phyloP scores from a whole-genome alignment of 2,888 invertebrate genomes.

The Odiellus spinosus region DNA sequence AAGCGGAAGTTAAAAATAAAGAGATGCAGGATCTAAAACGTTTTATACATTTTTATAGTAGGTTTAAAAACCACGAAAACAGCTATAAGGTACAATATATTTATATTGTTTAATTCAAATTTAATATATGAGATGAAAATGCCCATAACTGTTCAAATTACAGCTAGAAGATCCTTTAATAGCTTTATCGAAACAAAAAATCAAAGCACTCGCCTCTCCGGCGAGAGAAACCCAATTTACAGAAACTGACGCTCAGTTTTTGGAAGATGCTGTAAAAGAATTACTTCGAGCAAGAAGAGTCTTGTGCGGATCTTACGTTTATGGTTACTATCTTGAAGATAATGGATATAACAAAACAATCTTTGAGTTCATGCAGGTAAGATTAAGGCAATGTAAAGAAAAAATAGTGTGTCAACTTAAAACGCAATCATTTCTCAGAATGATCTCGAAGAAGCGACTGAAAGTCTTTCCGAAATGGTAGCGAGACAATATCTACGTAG shows the following conservation, averaged over 20 bases:
- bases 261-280: slow-evolving; percentile 47
- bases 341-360: slow-evolving; percentile 47
- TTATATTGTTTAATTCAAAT: background rate
- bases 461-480: slow-evolving; percentile 47
- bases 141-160: no score
- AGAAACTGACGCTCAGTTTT: slow-evolving; percentile 33
- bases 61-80: slow-evolving; percentile 48
- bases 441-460: slow-evolving; percentile 47
- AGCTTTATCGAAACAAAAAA: slow-evolving; percentile 42
- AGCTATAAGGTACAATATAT: slow-evolving; percentile 34
- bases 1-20: slow-evolving; percentile 41
- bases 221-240: slow-evolving; percentile 20
- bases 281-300: slow-evolving; percentile 44
- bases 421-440: slow-evolving; percentile 33
- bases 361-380: slow-evolving; percentile 51
- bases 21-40: slow-evolving; percentile 45
- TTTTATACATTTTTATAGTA: slow-evolving; percentile 47
- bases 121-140: no score
- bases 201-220: slow-evolving; percentile 42
- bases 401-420: background rate
- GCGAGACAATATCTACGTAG: slow-evolving; percentile 45
- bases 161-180: slow-evolving; percentile 45
- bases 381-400: background rate
- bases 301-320: slow-evolving; percentile 49
- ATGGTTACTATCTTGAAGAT: slow-evolving; percentile 48